Base-by-base conservation (phyloP, 2,797 vertebrate species). In the Xyrichtys novacula region DNA sequence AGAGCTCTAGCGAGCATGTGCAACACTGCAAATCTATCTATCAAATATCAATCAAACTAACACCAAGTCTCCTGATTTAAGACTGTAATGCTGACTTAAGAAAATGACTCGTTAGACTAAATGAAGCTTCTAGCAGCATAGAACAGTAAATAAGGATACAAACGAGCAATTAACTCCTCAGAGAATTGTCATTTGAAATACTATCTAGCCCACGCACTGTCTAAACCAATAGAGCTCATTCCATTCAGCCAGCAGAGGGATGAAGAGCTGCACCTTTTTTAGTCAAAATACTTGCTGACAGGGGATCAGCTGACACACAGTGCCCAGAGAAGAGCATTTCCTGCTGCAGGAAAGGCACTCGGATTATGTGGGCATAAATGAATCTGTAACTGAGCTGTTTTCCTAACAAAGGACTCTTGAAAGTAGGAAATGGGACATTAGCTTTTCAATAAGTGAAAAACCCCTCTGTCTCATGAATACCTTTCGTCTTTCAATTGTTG, bases 91-190 rank as follows among this genome's bases (percentile, higher is more conserved):
- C n/a, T n/a, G n/a, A n/a, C n/a, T n/a, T n/a, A n/a, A n/a, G n/a
- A n/a, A n/a, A n/a, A n/a, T n/a, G n/a, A n/a, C n/a, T n/a, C n/a
- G n/a, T n/a, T n/a, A n/a, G n/a, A n/a, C n/a, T 38, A 38, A 38
- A 38, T 5, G 3, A 14, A 14, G 34, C 14, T 15, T 67, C 50
- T 23, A 57, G 19, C 39, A n/a, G n/a, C n/a, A n/a, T n/a, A n/a
- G n/a, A n/a, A n/a, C n/a, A n/a, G n/a, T n/a, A n/a, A n/a, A n/a
- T n/a, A n/a, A n/a, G n/a, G n/a, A n/a, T n/a, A n/a, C n/a, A 80
- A 63, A 55, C 48, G 57, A 71, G 70, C 71, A 83, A 85, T 86
- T 87, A 88, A 68, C 61, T 76, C 59, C 49, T 78, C 62, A 65
- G 76, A 67, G 66, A 72, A n/a, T 47, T 85, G 81, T 78, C 84